Evolutionary conservation across 2,113 vertebrate genomes (phyloP), one percentile per base, ranked within the genome.

Genomic region (Apteryx mantelli): DNA sequence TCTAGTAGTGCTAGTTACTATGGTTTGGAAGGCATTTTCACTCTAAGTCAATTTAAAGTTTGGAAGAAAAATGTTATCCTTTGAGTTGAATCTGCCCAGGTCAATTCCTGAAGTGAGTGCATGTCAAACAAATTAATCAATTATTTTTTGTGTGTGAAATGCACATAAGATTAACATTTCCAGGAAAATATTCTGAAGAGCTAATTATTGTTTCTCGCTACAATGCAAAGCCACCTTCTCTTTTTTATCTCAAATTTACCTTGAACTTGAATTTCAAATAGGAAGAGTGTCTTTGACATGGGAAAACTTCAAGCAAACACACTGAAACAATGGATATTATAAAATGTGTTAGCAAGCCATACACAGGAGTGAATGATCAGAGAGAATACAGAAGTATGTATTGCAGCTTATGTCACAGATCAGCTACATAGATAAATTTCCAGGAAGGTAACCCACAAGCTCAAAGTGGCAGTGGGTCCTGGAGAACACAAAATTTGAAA

Each of bases 121-220:
- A 58, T 17, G 44, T 48, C 63, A 86, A 91, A 63, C n/a, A 53
- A 58, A 20, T 61, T 28, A 69, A 80, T 50, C 17, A 2, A 12
- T 26, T 58, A 26, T 34, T 66, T 36, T 48, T 32, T 42, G 42
- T 46, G 28, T 34, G 61, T 1, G 2, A 85, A 15, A 82, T 10
- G 17, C 5, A 78, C n/a, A 38, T 21, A 83, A 58, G 30, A 91
- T 83, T 42, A 93, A 78, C 48, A 92, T 79, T 86, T 60, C 83
- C 89, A 95, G 58, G 74, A 82, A 96, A 89, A 89, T 74, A 52
- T 18, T 95, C 61, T 44, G 38, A 93, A 92, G 46, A 88, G 36
- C 16, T 88, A 91, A 84, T 85, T 82, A 63, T 11, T 95, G 63
- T 58, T 96, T 95, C 85, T 44, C 12, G 64, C 56, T 65, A n/a